Evolutionary conservation across 2,888 invertebrate species (phyloP), one percentile per base, ranked within the genome.

Genomic region (Arenicola marina): DNA sequence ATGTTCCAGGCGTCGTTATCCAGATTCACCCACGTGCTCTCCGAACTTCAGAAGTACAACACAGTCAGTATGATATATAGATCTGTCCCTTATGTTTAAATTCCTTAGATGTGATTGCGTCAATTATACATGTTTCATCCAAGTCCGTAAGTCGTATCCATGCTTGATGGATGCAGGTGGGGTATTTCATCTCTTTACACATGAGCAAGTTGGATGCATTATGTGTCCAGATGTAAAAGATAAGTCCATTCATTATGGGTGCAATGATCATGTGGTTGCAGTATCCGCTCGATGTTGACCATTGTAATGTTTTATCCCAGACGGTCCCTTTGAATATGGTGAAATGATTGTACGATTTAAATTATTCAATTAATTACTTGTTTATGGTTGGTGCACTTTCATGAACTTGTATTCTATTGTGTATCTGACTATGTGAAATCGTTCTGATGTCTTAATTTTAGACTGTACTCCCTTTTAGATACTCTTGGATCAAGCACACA

Each of bases 1-100:
- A n/a, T n/a, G n/a, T n/a, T n/a, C n/a, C 73, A 82, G 81, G 75
- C 73, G 31, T 90, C 91, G 43, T 85, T 95, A 56, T 90, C 89
- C 73, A 90, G 90, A 83, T 86, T 92, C 70, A 90, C 91, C 69
- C 89, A 91, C 78, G 89, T 90, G 59, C 86, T 95, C 62, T 89
- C 92, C 85, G 95, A 96, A 86, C 92, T 95, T 90, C 91, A 92
- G 82, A 95, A 95, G 82, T 95, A 92, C 81, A 92, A 95, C 78
- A 90, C 92, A 46, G 85, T 85, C 70, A 76, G 81, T 76, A 59
- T 18, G 4, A 29, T 4, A 3, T 32, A 29, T 21, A 31, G n/a
- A 33, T 24, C 32, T 38, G 38, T 11, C 38, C 38, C 11, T 38
- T 38, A 38, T 38, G 11, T 18, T 18, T 11, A 38, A 15, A 38